Evolutionary conservation across 2,888 invertebrate genomes (phyloP).

Genomic region (Ophraella communa): DNA sequence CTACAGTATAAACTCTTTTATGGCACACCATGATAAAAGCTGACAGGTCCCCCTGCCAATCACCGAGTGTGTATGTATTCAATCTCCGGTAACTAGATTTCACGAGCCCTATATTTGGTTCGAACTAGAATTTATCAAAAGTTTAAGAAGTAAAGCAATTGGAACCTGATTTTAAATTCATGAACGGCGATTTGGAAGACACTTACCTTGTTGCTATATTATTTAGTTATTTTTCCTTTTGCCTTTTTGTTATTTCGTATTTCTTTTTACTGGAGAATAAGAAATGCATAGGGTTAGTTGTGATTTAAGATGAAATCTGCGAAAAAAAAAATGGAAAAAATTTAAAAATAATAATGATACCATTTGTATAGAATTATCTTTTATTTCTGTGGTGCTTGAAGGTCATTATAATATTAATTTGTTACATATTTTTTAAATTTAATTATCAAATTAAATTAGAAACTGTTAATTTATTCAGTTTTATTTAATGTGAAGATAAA

Average conservation of each 20-base stretch:
- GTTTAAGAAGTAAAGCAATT: slow-evolving; percentile 46
- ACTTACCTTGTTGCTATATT: slow-evolving; percentile 23
- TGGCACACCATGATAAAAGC: slow-evolving; percentile 53
- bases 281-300: not conserved
- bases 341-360: too few relatives aligned
- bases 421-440: too few relatives aligned
- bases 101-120: slow-evolving; percentile 30
- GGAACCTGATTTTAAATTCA: slow-evolving; percentile 41
- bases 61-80: slow-evolving; percentile 50
- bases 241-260: slow-evolving; percentile 1
- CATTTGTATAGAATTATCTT: too few relatives aligned
- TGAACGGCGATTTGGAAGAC: slow-evolving; percentile 39
- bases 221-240: slow-evolving; percentile 17
- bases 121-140: slow-evolving; percentile 40
- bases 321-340: not conserved
- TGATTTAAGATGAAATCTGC: not conserved
- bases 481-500: too few relatives aligned
- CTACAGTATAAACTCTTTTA: slow-evolving; percentile 22
- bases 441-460: too few relatives aligned
- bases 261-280: slow-evolving; percentile 2
- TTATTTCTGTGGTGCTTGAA: too few relatives aligned
- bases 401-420: too few relatives aligned
- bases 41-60: slow-evolving; percentile 56
- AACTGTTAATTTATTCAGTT: too few relatives aligned
- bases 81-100: slow-evolving; percentile 56